These are phyloP conservation scores for Polylopha cassiicola DNA, from an alignment of 2,888 invertebrate genomes.

Conservation along the genomic window DNA sequence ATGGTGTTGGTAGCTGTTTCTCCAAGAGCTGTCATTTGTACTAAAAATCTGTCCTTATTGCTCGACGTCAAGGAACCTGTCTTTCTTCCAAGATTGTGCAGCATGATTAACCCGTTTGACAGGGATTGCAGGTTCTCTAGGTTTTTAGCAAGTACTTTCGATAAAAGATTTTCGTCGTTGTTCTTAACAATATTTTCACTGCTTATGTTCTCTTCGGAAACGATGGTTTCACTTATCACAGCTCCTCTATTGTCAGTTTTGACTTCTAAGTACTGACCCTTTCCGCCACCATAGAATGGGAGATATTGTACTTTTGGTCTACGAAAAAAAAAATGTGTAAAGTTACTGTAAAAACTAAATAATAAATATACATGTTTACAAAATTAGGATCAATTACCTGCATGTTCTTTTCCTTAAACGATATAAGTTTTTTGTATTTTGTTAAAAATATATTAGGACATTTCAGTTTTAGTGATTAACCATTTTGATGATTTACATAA, in stretches of 20 bases:
- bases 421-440: no score
- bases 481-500: no score
- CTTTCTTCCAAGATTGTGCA: conserved; percentile 79
- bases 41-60: conserved; percentile 77
- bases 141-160: conserved; percentile 69
- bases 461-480: no score
- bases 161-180: conserved; percentile 57
- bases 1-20: conserved; percentile 77
- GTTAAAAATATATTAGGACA: no score
- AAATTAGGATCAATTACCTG: no score
- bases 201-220: conserved; percentile 63
- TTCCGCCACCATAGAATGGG: conserved; percentile 84
- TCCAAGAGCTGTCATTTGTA: conserved; percentile 73
- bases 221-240: conserved; percentile 66
- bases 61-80: conserved; percentile 72
- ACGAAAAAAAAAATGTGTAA: conserved; percentile 22
- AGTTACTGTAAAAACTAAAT: not conserved
- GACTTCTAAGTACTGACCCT: conserved; percentile 81
- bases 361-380: not conserved
- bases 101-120: conserved; percentile 75
- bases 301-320: conserved; percentile 62
- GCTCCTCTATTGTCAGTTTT: conserved; percentile 72
- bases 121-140: conserved; percentile 77
- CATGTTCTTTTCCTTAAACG: no score
- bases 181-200: conserved; percentile 60